Percentiles rank a stretch among this genome's conserved stretches.
These are phyloP conservation scores for Alligator mississippiensis DNA, from an alignment of 2,113 vertebrate species.

Conservation along the genomic window DNA sequence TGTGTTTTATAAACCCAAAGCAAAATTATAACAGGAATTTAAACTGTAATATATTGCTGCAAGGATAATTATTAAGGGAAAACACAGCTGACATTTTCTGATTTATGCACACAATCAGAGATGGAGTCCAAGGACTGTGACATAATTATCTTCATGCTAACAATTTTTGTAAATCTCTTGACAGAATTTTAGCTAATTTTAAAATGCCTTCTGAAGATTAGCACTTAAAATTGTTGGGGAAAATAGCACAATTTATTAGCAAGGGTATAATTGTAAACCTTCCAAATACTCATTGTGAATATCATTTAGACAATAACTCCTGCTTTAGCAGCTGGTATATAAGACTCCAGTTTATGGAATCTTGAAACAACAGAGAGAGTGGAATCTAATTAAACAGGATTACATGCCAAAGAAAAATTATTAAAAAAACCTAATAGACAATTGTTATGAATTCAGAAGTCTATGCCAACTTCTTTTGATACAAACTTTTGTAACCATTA, in stretches of 20 bases:
- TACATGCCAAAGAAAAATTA: slow-evolving; percentile 87
- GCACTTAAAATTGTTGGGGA: slow-evolving; percentile 86
- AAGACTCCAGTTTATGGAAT: slow-evolving; percentile 86
- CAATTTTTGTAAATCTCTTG: slow-evolving; percentile 87
- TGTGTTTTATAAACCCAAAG: slow-evolving; percentile 76
- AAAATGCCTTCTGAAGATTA: slow-evolving; percentile 86
- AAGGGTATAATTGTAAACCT: slow-evolving; percentile 89
- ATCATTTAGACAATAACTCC: slow-evolving; percentile 86
- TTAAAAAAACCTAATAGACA: slow-evolving; percentile 87
- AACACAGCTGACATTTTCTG: slow-evolving; percentile 85
- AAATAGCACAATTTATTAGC: slow-evolving; percentile 89
- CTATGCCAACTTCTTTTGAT: slow-evolving; percentile 70
- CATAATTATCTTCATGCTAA: slow-evolving; percentile 88
- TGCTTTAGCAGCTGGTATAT: slow-evolving; percentile 85
- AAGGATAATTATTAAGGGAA: slow-evolving; percentile 85
- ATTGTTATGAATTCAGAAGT: slow-evolving; percentile 78
- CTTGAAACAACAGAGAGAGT: slow-evolving; percentile 86
- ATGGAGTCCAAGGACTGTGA: slow-evolving; percentile 85
- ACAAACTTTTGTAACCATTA: slow-evolving; percentile 55
- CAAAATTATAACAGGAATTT: slow-evolving; percentile 77
- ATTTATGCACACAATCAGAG: slow-evolving; percentile 88
- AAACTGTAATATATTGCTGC: slow-evolving; percentile 79
- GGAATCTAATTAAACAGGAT: slow-evolving; percentile 89
- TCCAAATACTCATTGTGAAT: slow-evolving; percentile 87
- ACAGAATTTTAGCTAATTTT: slow-evolving; percentile 89